Evolutionary conservation across 1,140 invertebrate species (phyloP).

Genomic region (Rhopalosiphum maidis): DNA sequence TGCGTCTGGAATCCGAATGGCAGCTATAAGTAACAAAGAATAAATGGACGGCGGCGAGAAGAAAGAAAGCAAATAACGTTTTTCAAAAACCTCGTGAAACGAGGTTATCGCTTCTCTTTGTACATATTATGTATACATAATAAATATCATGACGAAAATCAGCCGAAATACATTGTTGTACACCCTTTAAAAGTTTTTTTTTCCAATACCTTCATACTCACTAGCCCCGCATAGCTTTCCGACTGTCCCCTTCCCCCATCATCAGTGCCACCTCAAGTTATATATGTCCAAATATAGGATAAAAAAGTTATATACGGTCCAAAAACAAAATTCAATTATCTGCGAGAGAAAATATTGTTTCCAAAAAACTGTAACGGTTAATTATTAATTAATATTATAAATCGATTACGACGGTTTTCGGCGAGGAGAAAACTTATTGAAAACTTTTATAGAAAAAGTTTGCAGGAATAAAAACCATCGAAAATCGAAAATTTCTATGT

Average conservation of each 20-base stretch:
- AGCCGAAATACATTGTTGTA: background rate
- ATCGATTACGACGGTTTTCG: background rate
- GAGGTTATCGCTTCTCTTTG: background rate
- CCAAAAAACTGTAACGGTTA: background rate
- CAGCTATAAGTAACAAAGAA: background rate
- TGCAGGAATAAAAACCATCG: background rate
- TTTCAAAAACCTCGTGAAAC: background rate
- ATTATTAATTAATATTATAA: background rate
- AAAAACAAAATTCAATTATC: background rate
- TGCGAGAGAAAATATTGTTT: constrained; percentile 17
- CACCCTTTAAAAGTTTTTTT: background rate
- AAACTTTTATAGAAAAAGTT: background rate
- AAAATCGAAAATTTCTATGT: background rate
- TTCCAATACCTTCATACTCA: background rate
- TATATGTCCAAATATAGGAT: too few relatives aligned
- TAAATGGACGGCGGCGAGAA: background rate
- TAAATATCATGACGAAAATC: background rate
- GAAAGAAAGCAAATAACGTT: background rate
- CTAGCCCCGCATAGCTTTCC: background rate
- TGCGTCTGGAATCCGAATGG: background rate
- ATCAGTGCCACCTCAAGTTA: background rate
- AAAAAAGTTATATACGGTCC: too few relatives aligned
- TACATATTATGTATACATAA: background rate
- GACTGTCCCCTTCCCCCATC: background rate
- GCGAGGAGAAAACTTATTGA: background rate